phyloP scores from a whole-genome alignment of 2,888 invertebrate genomes.

The Salpingus planirostris region DNA sequence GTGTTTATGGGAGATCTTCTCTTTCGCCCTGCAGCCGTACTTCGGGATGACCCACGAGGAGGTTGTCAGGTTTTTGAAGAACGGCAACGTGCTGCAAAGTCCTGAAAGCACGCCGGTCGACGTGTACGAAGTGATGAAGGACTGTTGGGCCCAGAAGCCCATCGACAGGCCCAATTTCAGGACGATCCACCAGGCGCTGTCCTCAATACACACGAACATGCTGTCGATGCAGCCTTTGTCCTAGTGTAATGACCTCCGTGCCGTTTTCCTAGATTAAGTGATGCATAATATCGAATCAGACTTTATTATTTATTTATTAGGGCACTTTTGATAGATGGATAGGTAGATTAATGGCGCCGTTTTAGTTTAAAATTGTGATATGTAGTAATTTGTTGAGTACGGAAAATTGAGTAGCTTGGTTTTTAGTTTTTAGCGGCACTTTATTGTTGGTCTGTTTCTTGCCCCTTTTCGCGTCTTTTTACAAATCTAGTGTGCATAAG shows the following conservation, averaged over 20 bases:
- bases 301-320: no score
- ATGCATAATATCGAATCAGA: no score
- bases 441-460: slow-evolving; percentile 2
- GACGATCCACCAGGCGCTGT: slow-evolving; percentile 66
- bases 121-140: slow-evolving; percentile 86
- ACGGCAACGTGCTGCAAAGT: slow-evolving; percentile 81
- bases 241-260: neutral
- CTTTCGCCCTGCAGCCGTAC: slow-evolving; percentile 92
- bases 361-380: slow-evolving; percentile 14
- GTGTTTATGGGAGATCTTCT: slow-evolving; percentile 94
- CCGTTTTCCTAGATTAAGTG: no score
- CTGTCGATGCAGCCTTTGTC: slow-evolving; percentile 15
- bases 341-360: no score
- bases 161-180: slow-evolving; percentile 79
- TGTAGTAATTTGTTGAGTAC: no score
- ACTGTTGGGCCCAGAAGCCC: slow-evolving; percentile 87
- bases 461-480: neutral
- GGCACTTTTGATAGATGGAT: no score
- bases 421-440: slow-evolving; percentile 8
- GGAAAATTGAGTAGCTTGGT: no score
- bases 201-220: slow-evolving; percentile 34
- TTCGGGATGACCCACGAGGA: slow-evolving; percentile 97
- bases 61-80: slow-evolving; percentile 89
- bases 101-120: slow-evolving; percentile 84
- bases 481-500: slow-evolving; percentile 6